phyloP scores from a whole-genome alignment of 2,888 invertebrate species.

The Philereme vetulata region DNA sequence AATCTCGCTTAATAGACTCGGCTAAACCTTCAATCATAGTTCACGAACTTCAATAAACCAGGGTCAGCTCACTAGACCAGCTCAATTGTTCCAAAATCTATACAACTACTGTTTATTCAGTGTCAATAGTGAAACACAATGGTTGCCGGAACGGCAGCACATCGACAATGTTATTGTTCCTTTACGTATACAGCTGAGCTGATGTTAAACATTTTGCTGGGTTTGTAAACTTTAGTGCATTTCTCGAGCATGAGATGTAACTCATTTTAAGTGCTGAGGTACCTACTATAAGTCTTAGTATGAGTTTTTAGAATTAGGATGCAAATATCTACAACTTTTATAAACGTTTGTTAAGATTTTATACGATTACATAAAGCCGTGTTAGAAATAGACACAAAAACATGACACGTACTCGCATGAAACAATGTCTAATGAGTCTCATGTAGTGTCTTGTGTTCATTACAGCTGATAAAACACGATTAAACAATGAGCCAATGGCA shows the following conservation, averaged over 20 bases:
- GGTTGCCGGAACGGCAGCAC: constrained; percentile 33
- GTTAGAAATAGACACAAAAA: constrained; percentile 10
- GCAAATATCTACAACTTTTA: too few species aligned
- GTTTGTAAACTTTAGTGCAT: constrained; percentile 38
- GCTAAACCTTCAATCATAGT: constrained; percentile 43
- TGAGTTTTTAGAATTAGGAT: too few species aligned
- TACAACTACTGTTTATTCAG: constrained; percentile 33
- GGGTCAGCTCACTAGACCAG: constrained; percentile 49
- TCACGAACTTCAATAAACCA: constrained; percentile 47
- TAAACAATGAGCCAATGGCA: constrained; percentile 77
- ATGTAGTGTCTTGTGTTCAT: constrained; percentile 53
- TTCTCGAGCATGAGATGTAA: constrained; percentile 21
- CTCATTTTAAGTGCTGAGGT: constrained; percentile 12
- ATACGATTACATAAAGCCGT: neutral
- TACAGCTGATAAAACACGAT: constrained; percentile 80
- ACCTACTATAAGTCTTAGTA: neutral
- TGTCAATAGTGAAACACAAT: constrained; percentile 49
- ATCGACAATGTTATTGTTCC: constrained; percentile 51
- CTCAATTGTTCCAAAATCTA: constrained; percentile 56
- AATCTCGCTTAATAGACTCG: constrained; percentile 15
- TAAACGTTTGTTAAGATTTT: too few species aligned
- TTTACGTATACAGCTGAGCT: constrained; percentile 41
- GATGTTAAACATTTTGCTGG: constrained; percentile 34
- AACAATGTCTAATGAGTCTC: constrained; percentile 47
- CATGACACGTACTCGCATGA: constrained; percentile 38